Percentiles rank a stretch among this genome's conserved stretches.
Evolutionary conservation across 1,140 invertebrate genomes (phyloP).

Genomic region (Drosophila quadrilineata): DNA sequence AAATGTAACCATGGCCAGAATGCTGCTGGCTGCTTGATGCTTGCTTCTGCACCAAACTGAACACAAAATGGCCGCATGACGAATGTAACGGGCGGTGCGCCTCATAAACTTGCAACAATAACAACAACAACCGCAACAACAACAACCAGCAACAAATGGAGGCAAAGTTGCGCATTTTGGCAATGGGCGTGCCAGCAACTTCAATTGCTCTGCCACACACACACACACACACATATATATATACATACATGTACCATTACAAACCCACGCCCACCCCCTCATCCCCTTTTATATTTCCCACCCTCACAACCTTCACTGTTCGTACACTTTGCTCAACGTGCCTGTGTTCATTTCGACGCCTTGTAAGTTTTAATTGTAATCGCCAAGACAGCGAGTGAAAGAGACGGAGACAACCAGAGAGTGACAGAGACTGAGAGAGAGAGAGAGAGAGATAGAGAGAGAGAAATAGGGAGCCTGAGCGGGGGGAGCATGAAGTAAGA

Average conservation of each 20-base stretch:
- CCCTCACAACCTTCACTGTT: no score
- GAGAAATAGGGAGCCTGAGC: background rate
- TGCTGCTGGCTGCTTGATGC: background rate
- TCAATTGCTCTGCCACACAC: conserved; percentile 53
- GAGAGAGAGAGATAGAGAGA: background rate
- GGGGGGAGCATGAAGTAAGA: background rate
- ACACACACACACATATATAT: background rate
- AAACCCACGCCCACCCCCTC: background rate
- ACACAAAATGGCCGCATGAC: conserved; percentile 45
- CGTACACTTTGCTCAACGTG: conserved; percentile 4
- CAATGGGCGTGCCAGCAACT: conserved; percentile 50
- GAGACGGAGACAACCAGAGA: background rate
- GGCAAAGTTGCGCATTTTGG: conserved; percentile 36
- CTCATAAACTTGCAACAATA: conserved; percentile 69
- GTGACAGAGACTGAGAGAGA: background rate
- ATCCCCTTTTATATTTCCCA: background rate
- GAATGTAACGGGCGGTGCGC: conserved; percentile 52
- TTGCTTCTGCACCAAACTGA: conserved; percentile 1
- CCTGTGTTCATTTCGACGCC: conserved; percentile 65
- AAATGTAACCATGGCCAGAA: conserved; percentile 30
- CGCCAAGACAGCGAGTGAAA: conserved; percentile 2
- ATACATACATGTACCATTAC: background rate
- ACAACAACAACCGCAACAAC: conserved; percentile 22
- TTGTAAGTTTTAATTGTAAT: conserved; percentile 77
- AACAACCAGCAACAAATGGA: conserved; percentile 28